Evolutionary conservation across 2,113 vertebrate species (phyloP), one percentile per base, ranked within the genome.

Genomic region (Ageneiosus marmoratus): DNA sequence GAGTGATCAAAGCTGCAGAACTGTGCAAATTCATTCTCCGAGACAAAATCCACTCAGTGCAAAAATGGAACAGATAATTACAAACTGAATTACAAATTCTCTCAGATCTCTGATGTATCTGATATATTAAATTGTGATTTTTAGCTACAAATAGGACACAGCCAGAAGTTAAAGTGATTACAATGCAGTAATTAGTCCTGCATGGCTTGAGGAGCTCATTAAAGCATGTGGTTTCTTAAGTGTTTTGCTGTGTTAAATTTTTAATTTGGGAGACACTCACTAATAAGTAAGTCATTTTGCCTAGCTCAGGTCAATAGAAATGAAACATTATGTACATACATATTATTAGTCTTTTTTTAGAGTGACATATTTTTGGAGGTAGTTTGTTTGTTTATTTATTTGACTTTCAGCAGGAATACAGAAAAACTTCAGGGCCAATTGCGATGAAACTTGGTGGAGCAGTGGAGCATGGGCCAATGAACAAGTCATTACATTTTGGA

Each of bases 41-140:
- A 74, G 55, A 74, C 34, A 82, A 73, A 81, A 73, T 73, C 53
- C n/a, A 60, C 44, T 73, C 80, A 73, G 80, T 32, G 27, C 53
- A 73, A 82, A n/a, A 74, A 55, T 74, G 80, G 55, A 50, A 24
- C 1, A 6, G 41, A 74, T 74, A 82, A 82, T 82, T 72, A 82
- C 53, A 56, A 58, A 56, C 53, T 53, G 22, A 74, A 60, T 75
- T 63, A 46, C 72, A 75, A 58, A 62, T 63, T 63, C 72, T 60
- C 32, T 76, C n/a, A 82, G 37, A 82, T 70, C 79, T 56, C 65
- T 55, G 6, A 53, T 70, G 50, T n/a, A 51, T 70, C 51, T 56
- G 48, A 56, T 55, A 13, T 27, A 18, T 70, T n/a, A 81, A 70
- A 81, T 50, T 81, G 63, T 34, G 32, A 81, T 70, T 81, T n/a